These are phyloP conservation scores for Asobara japonica DNA, from an alignment of 1,140 invertebrate species.

Conservation along the genomic window DNA sequence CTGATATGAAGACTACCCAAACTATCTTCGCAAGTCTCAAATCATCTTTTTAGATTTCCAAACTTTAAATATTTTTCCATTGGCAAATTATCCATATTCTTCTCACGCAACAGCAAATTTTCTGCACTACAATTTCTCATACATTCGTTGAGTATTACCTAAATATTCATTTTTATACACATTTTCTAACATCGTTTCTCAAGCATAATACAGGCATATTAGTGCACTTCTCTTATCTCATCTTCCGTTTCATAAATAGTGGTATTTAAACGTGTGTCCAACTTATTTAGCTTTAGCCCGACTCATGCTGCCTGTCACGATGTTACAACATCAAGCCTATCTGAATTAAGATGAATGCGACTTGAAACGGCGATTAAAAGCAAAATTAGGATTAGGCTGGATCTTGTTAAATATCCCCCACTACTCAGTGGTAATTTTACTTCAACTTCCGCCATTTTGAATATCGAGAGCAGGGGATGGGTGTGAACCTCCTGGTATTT, in stretches of 20 bases:
- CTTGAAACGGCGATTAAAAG: constrained; percentile 39
- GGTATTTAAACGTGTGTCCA: neutral
- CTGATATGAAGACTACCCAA: no score
- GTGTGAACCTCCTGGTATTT: constrained; percentile 85
- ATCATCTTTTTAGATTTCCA: no score
- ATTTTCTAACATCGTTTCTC: constrained; percentile 11
- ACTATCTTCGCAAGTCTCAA: no score
- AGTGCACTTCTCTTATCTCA: neutral
- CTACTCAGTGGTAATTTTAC: constrained; percentile 67
- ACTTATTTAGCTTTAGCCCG: neutral
- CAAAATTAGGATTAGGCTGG: constrained; percentile 40
- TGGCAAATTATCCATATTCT: neutral
- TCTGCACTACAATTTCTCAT: neutral
- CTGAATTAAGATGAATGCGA: constrained; percentile 34
- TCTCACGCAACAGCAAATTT: no score
- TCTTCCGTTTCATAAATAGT: neutral
- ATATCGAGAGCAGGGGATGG: constrained; percentile 85
- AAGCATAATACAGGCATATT: constrained; percentile 4
- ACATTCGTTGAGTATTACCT: neutral
- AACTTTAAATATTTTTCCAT: neutral
- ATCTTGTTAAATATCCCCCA: constrained; percentile 39
- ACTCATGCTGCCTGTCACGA: constrained; percentile 51
- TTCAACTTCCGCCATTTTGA: constrained; percentile 92
- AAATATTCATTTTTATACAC: constrained; percentile 11
- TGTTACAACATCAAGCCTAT: constrained; percentile 36